Evolutionary conservation across 2,113 vertebrate genomes (phyloP).

Genomic region (Columba janthina): DNA sequence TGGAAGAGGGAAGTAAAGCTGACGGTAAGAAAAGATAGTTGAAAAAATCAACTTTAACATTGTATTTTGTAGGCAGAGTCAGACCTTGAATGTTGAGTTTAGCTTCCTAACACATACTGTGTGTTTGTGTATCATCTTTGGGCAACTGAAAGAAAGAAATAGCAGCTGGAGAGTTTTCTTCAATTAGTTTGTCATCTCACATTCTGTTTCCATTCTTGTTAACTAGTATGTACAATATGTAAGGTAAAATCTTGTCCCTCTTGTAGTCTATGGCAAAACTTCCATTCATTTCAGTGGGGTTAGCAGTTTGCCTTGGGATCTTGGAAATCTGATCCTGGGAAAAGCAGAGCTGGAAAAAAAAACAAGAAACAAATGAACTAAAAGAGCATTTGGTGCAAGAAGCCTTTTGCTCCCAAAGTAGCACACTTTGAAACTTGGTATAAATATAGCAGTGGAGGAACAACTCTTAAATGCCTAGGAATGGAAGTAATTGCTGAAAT

Average conservation of each 20-base stretch:
- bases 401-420: slow-evolving; percentile 16
- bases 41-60: neutral
- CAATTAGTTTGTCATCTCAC: neutral
- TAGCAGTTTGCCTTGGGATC: neutral
- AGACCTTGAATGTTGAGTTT: neutral
- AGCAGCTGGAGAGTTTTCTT: neutral
- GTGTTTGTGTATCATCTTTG: neutral
- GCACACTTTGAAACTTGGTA: slow-evolving; percentile 48
- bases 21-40: slow-evolving; percentile 78
- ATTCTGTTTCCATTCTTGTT: neutral
- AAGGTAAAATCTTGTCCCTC: neutral
- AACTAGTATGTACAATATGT: neutral
- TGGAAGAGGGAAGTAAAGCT: slow-evolving; percentile 87
- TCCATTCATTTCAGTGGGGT: neutral
- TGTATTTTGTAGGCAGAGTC: neutral
- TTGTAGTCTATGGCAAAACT: neutral
- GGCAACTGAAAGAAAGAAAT: neutral
- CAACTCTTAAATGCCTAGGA: slow-evolving; percentile 2
- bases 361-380: neutral
- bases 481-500: slow-evolving; percentile 55
- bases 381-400: neutral
- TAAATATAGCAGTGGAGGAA: slow-evolving; percentile 38
- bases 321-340: neutral
- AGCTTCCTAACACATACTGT: neutral
- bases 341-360: neutral